Evolutionary conservation across 2,113 vertebrate species (phyloP).

Genomic region (Halcyon senegalensis): DNA sequence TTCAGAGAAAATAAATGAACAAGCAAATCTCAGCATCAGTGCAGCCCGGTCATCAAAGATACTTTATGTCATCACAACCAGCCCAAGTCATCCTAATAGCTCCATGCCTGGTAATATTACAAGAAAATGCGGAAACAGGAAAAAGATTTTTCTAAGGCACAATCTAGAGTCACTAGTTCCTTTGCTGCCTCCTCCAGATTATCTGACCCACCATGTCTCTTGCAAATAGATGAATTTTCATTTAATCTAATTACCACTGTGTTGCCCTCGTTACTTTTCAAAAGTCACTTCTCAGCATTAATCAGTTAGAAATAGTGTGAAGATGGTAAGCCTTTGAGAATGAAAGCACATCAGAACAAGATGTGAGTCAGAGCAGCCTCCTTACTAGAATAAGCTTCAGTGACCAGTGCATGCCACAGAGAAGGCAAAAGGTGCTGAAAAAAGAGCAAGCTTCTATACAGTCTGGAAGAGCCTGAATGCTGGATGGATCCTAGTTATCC

Average conservation of each 20-base stretch:
- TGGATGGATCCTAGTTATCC: background rate
- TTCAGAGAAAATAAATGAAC: constrained; percentile 80
- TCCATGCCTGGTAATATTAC: constrained; percentile 87
- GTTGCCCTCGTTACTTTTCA: background rate
- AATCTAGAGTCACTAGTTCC: background rate
- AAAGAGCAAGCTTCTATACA: background rate
- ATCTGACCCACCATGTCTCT: background rate
- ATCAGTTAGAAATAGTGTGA: background rate
- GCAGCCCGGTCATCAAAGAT: constrained; percentile 86
- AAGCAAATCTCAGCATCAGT: constrained; percentile 83
- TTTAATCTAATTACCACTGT: background rate
- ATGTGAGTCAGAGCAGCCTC: background rate
- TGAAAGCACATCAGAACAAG: background rate
- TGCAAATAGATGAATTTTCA: background rate
- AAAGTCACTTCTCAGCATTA: background rate
- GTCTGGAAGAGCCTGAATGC: background rate
- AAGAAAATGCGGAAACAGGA: background rate
- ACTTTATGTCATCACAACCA: constrained; percentile 93
- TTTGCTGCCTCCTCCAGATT: background rate
- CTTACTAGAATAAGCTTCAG: background rate
- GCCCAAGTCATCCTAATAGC: constrained; percentile 87
- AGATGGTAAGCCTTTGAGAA: background rate
- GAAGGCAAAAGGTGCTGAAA: background rate
- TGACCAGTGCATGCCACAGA: background rate
- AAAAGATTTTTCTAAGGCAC: background rate